Evolutionary conservation across 2,888 invertebrate species (phyloP).

Genomic region (Morinoia aosen): DNA sequence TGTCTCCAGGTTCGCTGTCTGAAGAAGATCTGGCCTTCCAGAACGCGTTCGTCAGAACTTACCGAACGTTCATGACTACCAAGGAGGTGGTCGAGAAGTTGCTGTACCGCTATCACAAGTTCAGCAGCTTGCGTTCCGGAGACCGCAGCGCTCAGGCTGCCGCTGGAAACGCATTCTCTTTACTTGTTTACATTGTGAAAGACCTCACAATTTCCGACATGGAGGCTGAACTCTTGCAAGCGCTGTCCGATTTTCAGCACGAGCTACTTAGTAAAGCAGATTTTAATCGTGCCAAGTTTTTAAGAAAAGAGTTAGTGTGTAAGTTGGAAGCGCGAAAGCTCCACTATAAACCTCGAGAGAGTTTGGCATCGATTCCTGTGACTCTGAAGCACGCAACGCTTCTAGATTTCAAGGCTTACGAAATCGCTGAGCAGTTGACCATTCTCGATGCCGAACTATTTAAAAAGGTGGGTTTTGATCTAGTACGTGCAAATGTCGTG

Average conservation of each 20-base stretch:
- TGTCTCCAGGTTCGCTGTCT: neutral
- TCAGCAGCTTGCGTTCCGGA: conserved; percentile 77
- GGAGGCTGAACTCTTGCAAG: conserved; percentile 83
- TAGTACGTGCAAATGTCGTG: neutral
- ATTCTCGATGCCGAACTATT: conserved; percentile 94
- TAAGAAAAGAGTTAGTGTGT: conserved; percentile 91
- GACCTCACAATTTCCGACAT: conserved; percentile 93
- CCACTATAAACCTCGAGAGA: conserved; percentile 58
- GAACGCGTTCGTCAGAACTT: conserved; percentile 98
- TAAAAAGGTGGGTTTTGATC: conserved; percentile 80
- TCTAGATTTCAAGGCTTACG: conserved; percentile 92
- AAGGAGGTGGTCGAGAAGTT: conserved; percentile 88
- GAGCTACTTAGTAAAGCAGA: conserved; percentile 93
- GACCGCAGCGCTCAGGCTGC: conserved; percentile 78
- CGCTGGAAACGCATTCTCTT: conserved; percentile 88
- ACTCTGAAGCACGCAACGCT: conserved; percentile 76
- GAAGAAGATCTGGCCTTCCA: conserved; percentile 73
- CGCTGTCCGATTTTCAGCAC: conserved; percentile 93
- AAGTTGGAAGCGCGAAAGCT: conserved; percentile 78
- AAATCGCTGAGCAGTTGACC: conserved; percentile 99
- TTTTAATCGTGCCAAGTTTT: conserved; percentile 88
- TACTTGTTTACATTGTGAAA: conserved; percentile 93
- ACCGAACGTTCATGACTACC: conserved; percentile 94
- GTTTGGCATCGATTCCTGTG: conserved; percentile 54
- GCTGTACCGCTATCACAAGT: conserved; percentile 83